Base-by-base conservation (phyloP, 2,797 vertebrate genomes). In the Prunella strophiata region DNA sequence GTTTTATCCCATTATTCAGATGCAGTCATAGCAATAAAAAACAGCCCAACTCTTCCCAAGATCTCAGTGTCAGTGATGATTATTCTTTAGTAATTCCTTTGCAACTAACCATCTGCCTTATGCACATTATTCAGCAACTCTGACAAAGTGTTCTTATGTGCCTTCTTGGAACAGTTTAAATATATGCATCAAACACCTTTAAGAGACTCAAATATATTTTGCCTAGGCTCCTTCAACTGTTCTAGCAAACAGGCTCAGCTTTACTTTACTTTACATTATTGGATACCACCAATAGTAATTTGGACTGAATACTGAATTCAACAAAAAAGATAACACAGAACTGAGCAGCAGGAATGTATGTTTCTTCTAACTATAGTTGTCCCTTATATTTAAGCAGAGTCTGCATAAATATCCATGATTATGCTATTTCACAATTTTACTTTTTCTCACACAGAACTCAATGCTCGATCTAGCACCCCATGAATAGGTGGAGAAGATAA, bases 81-180 rank as follows among this genome's bases (percentile, higher is more conserved):
- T 54, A 88, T 21, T 81, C 57, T 85, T 70, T 11, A 77, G 40
- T 54, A 90, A 86, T 54, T 72, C 29, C 50, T 88, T 59, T 86
- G 67, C 73, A 87, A 79, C 32, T 84, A 86, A 81, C 63, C 54
- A 80, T 51, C 67, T 4, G 2, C 57, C 59, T 93, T 40, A 67
- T 6, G 21, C 52, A 85, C 18, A 4, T 34, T 42, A 85, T 75
- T 78, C 73, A 83, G 43, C 45, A 93, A 32, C 55, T 88, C 79
- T 63, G 48, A 50, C 63, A 76, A 77, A 57, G 45, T 47, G 45
- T 43, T 87, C 63, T 58, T 50, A 8, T 27, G 17, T 63, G 61
- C n/a, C 36, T 88, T 63, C 73, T 84, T 95, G 62, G 61, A 74
- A 84, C 43, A 78, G 57, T n/a, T 71, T 77, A 78, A 85, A 92